Base-by-base conservation (phyloP, 1,140 invertebrate genomes). In the Drosophila micromelanica region DNA sequence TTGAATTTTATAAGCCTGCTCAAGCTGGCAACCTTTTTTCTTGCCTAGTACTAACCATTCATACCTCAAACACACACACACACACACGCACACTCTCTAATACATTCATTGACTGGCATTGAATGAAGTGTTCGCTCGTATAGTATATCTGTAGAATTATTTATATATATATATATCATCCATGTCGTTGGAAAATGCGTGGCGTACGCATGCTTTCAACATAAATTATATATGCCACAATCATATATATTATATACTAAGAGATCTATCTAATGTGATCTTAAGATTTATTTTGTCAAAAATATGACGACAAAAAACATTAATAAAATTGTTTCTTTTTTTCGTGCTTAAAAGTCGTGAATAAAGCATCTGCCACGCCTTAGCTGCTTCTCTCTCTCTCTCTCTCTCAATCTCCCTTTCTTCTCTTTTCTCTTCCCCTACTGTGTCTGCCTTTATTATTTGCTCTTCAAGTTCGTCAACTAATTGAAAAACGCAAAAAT, bases 131-230 rank as follows among this genome's bases (percentile, higher is more conserved):
- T 48, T 52, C 40, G 48, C 46, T 37, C 40, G 42, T 73, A 9
- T 27, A 49, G 32, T 35, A 35, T 51, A 32, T 49, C 2, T n/a
- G 27, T 11, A 13, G n/a, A 32, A 9, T 20, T 71, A 17, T 17
- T 1, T 17, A 2, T 17, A 17, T 17, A 17, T 17, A 17, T 54
- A 40, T 73, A 43, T 45, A 11, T 43, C 23, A 52, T 63, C 11
- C 12, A 35, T 45, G 20, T 55, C 51, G 9, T 43, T 64, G 56
- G 43, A 46, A 73, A 80, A 80, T 85, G 78, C 82, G 71, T 76
- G 76, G 82, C 82, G 75, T 76, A 89, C 78, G 82, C 84, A 87
- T 68, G 82, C 79, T 73, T 87, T 89, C 84, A 71, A 87, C 76
- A 89, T 79, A 82, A 79, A 87, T 86, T 78, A 89, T 69, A 76